Conservation (phyloP, 2,113 vertebrate species). For the Hipposideros armiger region DNA sequence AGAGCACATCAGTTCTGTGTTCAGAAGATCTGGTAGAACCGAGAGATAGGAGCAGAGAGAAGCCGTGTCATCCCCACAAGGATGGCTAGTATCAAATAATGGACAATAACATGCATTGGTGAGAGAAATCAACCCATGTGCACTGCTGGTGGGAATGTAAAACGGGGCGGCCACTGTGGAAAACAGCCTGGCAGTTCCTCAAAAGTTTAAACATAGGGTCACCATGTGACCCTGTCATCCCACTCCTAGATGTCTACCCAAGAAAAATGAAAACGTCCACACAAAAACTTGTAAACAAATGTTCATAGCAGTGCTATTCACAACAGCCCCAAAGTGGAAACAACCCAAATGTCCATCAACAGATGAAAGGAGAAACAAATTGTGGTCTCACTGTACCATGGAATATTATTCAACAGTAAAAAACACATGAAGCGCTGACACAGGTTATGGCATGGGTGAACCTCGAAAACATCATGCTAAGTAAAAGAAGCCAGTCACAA, state of each 20-base stretch:
- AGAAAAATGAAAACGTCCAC: no score
- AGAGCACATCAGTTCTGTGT: no score
- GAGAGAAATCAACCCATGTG: fast-evolving
- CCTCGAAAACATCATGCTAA: background rate
- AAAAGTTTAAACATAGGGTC: background rate
- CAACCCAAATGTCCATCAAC: fast-evolving
- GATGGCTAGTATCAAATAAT: fast-evolving
- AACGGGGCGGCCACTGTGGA: background rate
- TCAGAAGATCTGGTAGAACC: background rate
- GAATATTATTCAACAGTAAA: background rate
- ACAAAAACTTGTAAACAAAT: fast-evolving
- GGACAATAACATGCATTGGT: fast-evolving
- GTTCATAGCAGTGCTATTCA: background rate
- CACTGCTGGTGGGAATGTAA: background rate
- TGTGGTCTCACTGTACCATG: fast-evolving
- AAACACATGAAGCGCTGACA: background rate
- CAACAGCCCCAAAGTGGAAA: background rate
- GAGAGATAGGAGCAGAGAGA: background rate
- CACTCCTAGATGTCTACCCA: background rate
- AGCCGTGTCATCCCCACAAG: fast-evolving
- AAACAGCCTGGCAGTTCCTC: background rate
- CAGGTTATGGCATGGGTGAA: fast-evolving
- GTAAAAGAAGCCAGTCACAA: background rate
- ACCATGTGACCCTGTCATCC: background rate
- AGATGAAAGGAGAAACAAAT: fast-evolving